Conservation (phyloP, 2,797 vertebrate species). For the Pangasius mekongensis region DNA sequence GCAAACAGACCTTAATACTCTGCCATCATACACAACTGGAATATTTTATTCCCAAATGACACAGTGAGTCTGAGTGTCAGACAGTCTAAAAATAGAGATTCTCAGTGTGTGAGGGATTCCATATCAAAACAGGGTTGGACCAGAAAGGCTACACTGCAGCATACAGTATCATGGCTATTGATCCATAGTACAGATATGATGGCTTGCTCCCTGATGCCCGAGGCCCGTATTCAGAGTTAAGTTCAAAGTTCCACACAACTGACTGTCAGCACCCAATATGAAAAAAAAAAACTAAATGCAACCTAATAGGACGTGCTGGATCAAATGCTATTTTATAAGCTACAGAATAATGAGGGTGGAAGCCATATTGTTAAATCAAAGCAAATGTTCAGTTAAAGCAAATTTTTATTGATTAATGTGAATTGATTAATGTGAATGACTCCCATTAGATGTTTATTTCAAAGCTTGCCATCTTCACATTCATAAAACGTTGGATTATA, state of each 20-base stretch:
- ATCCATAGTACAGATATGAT: background rate
- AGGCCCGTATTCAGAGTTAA: background rate
- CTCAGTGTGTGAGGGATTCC: background rate
- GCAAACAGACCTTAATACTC: background rate
- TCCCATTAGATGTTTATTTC: background rate
- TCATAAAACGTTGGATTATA: background rate
- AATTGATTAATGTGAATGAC: background rate
- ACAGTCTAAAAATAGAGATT: slow-evolving; percentile 19
- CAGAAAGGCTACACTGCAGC: background rate
- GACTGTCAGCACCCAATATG: background rate
- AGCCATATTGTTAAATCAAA: background rate
- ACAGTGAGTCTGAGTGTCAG: background rate
- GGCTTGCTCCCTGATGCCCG: background rate
- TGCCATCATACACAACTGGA: background rate
- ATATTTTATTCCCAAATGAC: slow-evolving; percentile 5
- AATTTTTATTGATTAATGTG: background rate
- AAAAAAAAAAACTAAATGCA: background rate
- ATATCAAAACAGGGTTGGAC: background rate
- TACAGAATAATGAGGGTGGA: background rate
- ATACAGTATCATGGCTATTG: background rate
- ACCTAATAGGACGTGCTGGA: background rate
- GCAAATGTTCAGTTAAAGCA: background rate
- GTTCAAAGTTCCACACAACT: background rate
- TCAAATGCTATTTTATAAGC: background rate
- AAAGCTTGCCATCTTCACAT: background rate